Percentiles rank a stretch among this genome's conserved stretches.
These are phyloP conservation scores for Agrochola macilenta DNA, from an alignment of 2,888 invertebrate species.

Conservation along the genomic window DNA sequence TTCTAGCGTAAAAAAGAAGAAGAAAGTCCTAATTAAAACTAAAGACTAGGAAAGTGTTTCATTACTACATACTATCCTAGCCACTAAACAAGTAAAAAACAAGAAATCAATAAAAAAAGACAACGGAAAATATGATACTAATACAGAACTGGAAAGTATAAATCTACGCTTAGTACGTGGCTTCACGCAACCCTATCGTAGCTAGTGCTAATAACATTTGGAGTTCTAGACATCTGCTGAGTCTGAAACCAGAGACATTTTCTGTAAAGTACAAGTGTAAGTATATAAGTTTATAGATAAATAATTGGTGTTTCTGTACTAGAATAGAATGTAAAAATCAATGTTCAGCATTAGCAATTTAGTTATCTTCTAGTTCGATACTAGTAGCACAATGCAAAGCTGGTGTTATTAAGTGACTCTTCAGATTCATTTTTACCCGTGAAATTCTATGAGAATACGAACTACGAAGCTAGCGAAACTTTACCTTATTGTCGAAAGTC, in stretches of 20 bases:
- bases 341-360: not conserved
- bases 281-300: not conserved
- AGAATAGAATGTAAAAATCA: not conserved
- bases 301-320: too few relatives aligned
- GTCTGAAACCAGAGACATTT: conserved; percentile 1
- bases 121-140: conserved; percentile 18
- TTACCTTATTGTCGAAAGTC: not conserved
- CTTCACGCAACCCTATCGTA: not conserved
- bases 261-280: not conserved
- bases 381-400: not conserved
- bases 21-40: not conserved
- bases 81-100: not conserved
- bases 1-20: not conserved
- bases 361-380: not conserved
- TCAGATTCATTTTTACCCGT: too few relatives aligned
- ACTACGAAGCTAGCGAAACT: not conserved
- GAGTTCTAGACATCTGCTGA: conserved; percentile 8
- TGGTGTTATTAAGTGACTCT: too few relatives aligned
- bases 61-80: not conserved
- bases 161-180: conserved; percentile 9
- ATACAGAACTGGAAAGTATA: not conserved
- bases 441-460: too few relatives aligned
- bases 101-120: not conserved
- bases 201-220: conserved; percentile 7
- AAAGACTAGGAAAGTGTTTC: not conserved